These are phyloP conservation scores for Muricea muricata DNA, from an alignment of 92 coral and sea anemone genomes.

Conservation along the genomic window DNA sequence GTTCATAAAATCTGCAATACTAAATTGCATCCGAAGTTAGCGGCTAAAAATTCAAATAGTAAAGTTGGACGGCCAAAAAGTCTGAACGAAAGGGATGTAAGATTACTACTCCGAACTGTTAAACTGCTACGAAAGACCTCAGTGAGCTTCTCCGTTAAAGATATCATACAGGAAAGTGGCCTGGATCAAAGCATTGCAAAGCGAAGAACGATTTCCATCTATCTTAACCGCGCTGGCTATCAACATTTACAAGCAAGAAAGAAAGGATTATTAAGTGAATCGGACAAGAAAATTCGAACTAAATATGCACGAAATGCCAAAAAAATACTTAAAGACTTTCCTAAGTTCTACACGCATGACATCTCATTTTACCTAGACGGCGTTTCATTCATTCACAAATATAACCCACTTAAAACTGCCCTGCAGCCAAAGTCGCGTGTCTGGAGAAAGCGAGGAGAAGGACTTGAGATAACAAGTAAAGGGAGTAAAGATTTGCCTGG, in stretches of 20 bases:
- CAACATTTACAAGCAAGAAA: slow-evolving; percentile 29
- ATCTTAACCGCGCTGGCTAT: slow-evolving; percentile 33
- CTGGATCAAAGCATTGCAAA: not conserved
- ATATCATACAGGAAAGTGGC: slow-evolving; percentile 36
- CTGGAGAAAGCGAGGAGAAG: slow-evolving; percentile 65
- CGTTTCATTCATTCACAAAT: slow-evolving; percentile 54
- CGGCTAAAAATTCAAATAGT: not conserved
- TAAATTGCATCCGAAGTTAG: not conserved
- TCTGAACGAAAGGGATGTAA: not conserved
- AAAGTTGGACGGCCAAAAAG: slow-evolving; percentile 32
- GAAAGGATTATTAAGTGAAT: slow-evolving; percentile 13
- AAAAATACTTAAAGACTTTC: slow-evolving; percentile 8
- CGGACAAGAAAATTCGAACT: not conserved
- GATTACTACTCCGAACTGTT: slow-evolving; percentile 25
- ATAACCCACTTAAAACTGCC: slow-evolving; percentile 46
- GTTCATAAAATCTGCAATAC: slow-evolving; percentile 1
- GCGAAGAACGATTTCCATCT: slow-evolving; percentile 36
- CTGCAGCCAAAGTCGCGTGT: slow-evolving; percentile 44
- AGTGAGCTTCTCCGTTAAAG: slow-evolving; percentile 56
- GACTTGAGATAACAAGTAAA: slow-evolving; percentile 55
- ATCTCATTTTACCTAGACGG: slow-evolving; percentile 55
- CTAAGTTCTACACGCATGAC: slow-evolving; percentile 49
- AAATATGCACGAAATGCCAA: slow-evolving; percentile 51
- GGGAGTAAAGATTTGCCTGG: slow-evolving; percentile 69
- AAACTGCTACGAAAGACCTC: no score